Evolutionary conservation across 2,797 vertebrate genomes (phyloP), one percentile per base, ranked within the genome.

Genomic region (Danio tinwini): DNA sequence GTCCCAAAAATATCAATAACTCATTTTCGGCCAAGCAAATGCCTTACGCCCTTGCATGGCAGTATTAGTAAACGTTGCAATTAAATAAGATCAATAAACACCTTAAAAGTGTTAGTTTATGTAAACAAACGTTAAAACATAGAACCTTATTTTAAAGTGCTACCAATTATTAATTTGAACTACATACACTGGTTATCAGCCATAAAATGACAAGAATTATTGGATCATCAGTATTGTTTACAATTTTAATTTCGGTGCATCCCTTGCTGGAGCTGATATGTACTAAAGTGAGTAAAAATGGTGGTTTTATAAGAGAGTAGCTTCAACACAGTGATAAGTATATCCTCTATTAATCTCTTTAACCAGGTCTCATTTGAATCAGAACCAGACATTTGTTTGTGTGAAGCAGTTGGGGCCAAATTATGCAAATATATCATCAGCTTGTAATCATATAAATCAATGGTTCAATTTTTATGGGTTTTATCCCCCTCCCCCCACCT

Each of bases 401-500:
- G 21, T 62, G 75, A 44, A 8, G n/a, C 11, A 68, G 12, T 76
- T n/a, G 7, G 5, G 63, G 75, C 52, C 42, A 68, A 68, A 77
- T 77, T 77, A 68, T 59, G 64, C 44, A 50, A 68, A 68, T 77
- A 59, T 68, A 69, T 59, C n/a, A 68, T 40, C 1, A 0, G n/a
- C 47, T 44, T 42, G 39, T 50, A 68, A 68, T 58, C 53, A 21
- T 11, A 16, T 55, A 12, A 61, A 68, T 68, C 63, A 40, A 61
- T 74, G 7, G 68, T 68, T 58, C 3, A 1, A 49, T 77, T 67
- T 58, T 67, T 7, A 42, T 67, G 56, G 10, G 53, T 76, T 47
- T 65, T 45, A 37, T 21, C 11, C 11, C 56, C 53, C 1, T 1
- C 62, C 62, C 12, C 44, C 64, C 5, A 19, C 53, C 1, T 1